Percentiles rank a stretch among this genome's conserved stretches.
These are phyloP conservation scores for Blera fallax DNA, from an alignment of 2,888 invertebrate genomes.

Conservation along the genomic window DNA sequence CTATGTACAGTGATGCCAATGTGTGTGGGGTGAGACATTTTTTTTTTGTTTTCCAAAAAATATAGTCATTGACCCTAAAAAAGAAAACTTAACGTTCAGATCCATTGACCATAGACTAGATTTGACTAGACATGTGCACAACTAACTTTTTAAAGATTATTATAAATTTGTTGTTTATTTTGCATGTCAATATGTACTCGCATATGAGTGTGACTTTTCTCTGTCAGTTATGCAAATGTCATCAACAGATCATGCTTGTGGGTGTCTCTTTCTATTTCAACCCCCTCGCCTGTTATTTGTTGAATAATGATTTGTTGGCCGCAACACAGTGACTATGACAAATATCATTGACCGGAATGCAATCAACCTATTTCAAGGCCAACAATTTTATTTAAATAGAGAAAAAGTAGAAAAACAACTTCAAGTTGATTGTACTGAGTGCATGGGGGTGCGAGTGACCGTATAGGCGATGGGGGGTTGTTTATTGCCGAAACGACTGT, in stretches of 20 bases:
- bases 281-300: background rate
- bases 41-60: background rate
- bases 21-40: background rate
- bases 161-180: too few species aligned
- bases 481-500: conserved; percentile 28
- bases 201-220: background rate
- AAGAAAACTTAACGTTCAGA: background rate
- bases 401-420: conserved; percentile 44
- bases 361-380: conserved; percentile 69
- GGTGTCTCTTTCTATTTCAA: background rate
- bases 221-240: conserved; percentile 43
- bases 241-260: conserved; percentile 6
- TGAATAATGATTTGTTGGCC: conserved; percentile 16
- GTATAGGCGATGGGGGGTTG: background rate
- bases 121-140: background rate
- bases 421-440: conserved; percentile 56
- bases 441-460: too few species aligned
- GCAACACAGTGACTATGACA: background rate
- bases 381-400: conserved; percentile 53
- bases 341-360: conserved; percentile 69
- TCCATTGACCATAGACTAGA: background rate
- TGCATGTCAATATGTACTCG: too few species aligned
- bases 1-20: background rate
- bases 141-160: conserved; percentile 2
- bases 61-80: conserved; percentile 23